Evolutionary conservation across 2,888 invertebrate species (phyloP), one percentile per base, ranked within the genome.

Genomic region (Melangyna quadrimaculata): DNA sequence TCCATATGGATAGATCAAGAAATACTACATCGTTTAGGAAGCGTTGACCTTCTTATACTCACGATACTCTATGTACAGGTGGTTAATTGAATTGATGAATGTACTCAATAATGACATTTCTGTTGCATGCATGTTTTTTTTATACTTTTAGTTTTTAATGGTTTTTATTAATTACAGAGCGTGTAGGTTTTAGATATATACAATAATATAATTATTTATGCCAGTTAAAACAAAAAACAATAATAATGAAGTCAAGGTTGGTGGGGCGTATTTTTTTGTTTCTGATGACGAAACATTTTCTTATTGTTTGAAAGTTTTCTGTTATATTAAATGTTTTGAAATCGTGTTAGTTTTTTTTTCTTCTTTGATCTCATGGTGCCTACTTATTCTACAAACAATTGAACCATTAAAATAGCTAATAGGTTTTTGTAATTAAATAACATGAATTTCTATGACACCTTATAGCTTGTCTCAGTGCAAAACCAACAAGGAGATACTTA

Each of bases 11-110:
- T 9, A 61, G 19, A 43, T 48, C 51, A 45, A 35, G 57, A 37
- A 48, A 19, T 14, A 29, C 19, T 22, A 7, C 57, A 57, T 63
- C 63, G 40, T 48, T 75, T 74, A 67, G 24, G 19, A 77, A 71
- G 40, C 81, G 63, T 74, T 74, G 80, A 80, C 80, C 74, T 37
- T 24, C n/a, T n/a, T n/a, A n/a, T n/a, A n/a, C n/a, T n/a, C n/a
- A n/a, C n/a, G n/a, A 43, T 17, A 59, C 24, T 27, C n/a, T 27
- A 7, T 40, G 17, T n/a, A 51, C 51, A 51, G 51, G 27, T 51
- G 51, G 51, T 51, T 51, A 51, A 51, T 51, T 51, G n/a, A 51
- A 51, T 51, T 51, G 51, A 51, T 51, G 51, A 51, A 51, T 51
- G 29, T 29, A 55, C 29, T 1, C 5, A 29, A 29, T 55, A 55